Percentiles rank a stretch among this genome's conserved stretches.
Conservation (phyloP, 2,797 vertebrate species). For the Tinamus major region DNA sequence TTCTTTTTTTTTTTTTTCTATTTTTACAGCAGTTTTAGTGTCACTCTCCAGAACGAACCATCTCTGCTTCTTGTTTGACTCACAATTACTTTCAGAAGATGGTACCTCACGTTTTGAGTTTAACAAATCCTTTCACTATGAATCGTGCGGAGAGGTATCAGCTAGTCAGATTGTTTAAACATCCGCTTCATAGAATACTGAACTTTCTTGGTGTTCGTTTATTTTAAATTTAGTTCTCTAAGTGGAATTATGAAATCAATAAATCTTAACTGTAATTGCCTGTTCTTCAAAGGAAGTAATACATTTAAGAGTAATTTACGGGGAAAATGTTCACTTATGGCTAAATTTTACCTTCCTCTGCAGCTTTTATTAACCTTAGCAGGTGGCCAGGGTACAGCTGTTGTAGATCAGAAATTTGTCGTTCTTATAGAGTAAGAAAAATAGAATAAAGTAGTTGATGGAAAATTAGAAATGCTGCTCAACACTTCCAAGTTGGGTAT, state of each 20-base stretch:
- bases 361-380: slow-evolving; percentile 59
- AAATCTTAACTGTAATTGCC: slow-evolving; percentile 64
- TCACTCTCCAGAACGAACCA: slow-evolving; percentile 64
- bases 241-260: slow-evolving; percentile 71
- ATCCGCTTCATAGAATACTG: slow-evolving; percentile 74
- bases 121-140: slow-evolving; percentile 76
- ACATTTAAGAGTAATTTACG: slow-evolving; percentile 49
- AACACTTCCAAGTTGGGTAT: background rate
- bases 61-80: slow-evolving; percentile 72
- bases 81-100: slow-evolving; percentile 74
- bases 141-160: slow-evolving; percentile 59
- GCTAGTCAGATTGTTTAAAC: slow-evolving; percentile 64
- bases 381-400: slow-evolving; percentile 41
- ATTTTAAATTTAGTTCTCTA: slow-evolving; percentile 72
- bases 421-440: background rate
- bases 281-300: slow-evolving; percentile 63
- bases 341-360: slow-evolving; percentile 47
- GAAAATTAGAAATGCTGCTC: background rate
- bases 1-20: slow-evolving; percentile 52
- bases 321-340: slow-evolving; percentile 14
- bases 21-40: slow-evolving; percentile 69
- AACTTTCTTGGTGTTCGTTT: slow-evolving; percentile 66
- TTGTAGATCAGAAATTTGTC: background rate
- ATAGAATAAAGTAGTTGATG: background rate
- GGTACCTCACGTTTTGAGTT: slow-evolving; percentile 72